phyloP scores from a whole-genome alignment of 2,113 vertebrate genomes.

The Cinclus cinclus region DNA sequence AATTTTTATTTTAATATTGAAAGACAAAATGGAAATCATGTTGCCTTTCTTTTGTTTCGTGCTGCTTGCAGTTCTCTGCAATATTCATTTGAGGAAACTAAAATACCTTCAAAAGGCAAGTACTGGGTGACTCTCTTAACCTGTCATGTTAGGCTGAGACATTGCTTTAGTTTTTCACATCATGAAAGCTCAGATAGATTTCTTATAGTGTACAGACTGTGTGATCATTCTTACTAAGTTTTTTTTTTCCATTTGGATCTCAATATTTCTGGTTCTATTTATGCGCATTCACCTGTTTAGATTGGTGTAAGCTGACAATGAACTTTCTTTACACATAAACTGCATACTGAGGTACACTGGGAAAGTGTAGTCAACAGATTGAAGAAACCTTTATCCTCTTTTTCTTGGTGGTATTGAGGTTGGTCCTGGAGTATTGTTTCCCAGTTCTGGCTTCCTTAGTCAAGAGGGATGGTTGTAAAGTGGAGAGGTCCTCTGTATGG shows the following conservation, averaged over 20 bases:
- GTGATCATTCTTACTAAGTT: not conserved
- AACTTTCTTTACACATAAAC: not conserved
- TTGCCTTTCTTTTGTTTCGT: not conserved
- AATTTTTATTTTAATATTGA: not conserved
- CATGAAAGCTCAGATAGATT: not conserved
- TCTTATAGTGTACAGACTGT: not conserved
- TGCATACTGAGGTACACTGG: not conserved
- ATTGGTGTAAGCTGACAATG: not conserved
- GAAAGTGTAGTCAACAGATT: not conserved
- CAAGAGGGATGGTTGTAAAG: not conserved
- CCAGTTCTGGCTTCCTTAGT: not conserved
- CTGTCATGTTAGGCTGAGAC: not conserved
- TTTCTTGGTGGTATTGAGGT: not conserved
- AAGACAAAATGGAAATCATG: not conserved
- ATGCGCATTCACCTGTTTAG: not conserved
- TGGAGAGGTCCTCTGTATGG: not conserved
- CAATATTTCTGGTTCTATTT: not conserved
- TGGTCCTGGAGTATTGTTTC: not conserved
- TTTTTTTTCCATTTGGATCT: no score
- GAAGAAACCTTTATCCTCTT: not conserved
- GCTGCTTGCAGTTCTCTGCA: not conserved
- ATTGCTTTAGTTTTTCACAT: not conserved
- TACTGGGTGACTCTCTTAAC: not conserved
- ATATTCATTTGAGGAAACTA: not conserved
- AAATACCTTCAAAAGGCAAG: not conserved